A percentile compares a stretch with the other conserved stretches of the same genome.
phyloP scores from a whole-genome alignment of 2,888 invertebrate species.

The Diaphora mendica region DNA sequence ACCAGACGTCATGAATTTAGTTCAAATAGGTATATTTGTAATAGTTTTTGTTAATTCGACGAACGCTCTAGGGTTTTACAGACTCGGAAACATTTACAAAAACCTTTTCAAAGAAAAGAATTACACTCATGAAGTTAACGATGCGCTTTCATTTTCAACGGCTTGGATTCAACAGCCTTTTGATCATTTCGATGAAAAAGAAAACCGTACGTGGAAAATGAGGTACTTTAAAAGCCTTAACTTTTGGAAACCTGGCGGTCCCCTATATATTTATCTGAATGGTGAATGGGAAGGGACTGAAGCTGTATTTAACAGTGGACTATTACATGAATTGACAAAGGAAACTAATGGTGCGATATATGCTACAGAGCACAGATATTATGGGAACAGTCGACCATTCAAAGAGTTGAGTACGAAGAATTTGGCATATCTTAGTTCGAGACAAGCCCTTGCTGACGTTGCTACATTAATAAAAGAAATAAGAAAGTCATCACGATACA shows the following conservation, averaged over 20 bases:
- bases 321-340: conserved; percentile 70
- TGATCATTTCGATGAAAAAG: conserved; percentile 70
- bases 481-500: conserved; percentile 58
- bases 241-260: conserved; percentile 66
- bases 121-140: conserved; percentile 41
- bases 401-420: conserved; percentile 60
- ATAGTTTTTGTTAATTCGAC: conserved; percentile 46
- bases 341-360: conserved; percentile 78
- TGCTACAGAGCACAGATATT: conserved; percentile 76
- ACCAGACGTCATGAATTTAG: conserved; percentile 42
- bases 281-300: conserved; percentile 70
- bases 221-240: conserved; percentile 72
- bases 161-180: conserved; percentile 72
- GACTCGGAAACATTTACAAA: conserved; percentile 59
- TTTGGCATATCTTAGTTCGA: conserved; percentile 69
- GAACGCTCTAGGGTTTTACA: conserved; percentile 54
- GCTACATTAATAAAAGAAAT: conserved; percentile 63
- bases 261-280: conserved; percentile 72
- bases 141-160: conserved; percentile 47
- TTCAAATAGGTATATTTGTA: conserved; percentile 42
- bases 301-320: conserved; percentile 65
- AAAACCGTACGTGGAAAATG: conserved; percentile 72
- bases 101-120: conserved; percentile 59
- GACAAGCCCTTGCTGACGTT: conserved; percentile 75
- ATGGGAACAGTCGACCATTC: conserved; percentile 75